Evolutionary conservation across 2,888 invertebrate species (phyloP).

Genomic region (Cheiracanthium punctorium): DNA sequence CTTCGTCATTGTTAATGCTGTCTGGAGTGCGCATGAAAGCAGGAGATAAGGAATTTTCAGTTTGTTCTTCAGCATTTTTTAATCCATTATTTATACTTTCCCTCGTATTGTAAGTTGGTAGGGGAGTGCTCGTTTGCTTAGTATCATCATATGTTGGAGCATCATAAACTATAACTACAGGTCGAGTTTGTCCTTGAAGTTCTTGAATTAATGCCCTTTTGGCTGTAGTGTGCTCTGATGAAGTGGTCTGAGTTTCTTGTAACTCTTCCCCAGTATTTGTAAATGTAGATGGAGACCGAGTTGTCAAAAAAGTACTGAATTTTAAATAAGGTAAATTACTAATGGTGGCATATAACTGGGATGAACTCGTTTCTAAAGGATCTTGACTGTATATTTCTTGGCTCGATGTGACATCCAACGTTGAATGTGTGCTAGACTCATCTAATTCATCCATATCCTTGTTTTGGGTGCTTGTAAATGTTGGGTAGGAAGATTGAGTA

Average conservation of each 20-base stretch:
- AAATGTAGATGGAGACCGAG: neutral
- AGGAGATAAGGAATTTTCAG: too few species aligned
- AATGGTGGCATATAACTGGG: neutral
- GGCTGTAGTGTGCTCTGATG: neutral
- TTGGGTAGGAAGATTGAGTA: neutral
- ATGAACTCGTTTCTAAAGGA: neutral
- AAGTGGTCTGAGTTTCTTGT: neutral
- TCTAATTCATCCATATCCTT: neutral
- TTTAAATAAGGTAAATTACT: neutral
- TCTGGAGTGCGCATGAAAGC: too few species aligned
- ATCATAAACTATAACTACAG: neutral
- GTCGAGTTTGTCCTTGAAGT: neutral
- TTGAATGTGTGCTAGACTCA: neutral
- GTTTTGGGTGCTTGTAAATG: neutral
- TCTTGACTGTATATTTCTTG: neutral
- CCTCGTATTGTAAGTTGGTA: too few species aligned
- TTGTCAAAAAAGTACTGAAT: too few species aligned
- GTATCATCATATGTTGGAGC: neutral
- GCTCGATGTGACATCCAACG: neutral
- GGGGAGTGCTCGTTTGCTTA: too few species aligned
- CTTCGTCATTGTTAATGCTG: neutral
- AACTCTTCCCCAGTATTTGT: neutral
- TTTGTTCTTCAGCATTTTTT: too few species aligned
- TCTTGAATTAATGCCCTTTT: neutral
- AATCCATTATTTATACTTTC: too few species aligned